Evolutionary conservation across 2,888 invertebrate species (phyloP).

Genomic region (Loripinus fragilis): DNA sequence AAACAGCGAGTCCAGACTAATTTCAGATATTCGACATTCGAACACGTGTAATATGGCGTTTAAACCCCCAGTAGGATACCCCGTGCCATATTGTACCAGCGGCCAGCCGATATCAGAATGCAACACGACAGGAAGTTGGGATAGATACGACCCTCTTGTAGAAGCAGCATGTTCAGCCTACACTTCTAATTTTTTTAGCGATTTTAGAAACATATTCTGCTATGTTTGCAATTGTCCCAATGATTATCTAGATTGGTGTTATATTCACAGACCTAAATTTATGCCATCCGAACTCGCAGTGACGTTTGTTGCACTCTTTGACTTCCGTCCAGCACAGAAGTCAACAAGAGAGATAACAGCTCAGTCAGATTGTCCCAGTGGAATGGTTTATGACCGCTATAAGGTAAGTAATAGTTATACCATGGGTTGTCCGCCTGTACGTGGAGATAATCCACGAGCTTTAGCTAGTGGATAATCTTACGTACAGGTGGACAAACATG

Average conservation of each 20-base stretch:
- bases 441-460: no score
- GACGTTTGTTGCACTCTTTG: background rate
- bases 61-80: background rate
- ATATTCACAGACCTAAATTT: no score
- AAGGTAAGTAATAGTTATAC: background rate
- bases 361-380: background rate
- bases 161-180: conserved; percentile 42
- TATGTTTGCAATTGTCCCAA: conserved; percentile 28
- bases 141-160: conserved; percentile 28
- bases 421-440: no score
- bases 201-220: conserved; percentile 52
- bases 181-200: conserved; percentile 26
- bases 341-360: background rate
- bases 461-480: no score
- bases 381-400: background rate
- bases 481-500: no score
- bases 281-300: background rate
- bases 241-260: background rate
- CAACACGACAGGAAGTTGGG: conserved; percentile 47
- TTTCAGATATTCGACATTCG: background rate
- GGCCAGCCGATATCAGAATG: conserved; percentile 11
- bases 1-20: background rate
- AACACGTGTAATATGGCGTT: background rate
- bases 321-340: background rate
- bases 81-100: background rate